These are phyloP conservation scores for Cepphus grylle DNA, from an alignment of 2,113 vertebrate species.

Conservation along the genomic window DNA sequence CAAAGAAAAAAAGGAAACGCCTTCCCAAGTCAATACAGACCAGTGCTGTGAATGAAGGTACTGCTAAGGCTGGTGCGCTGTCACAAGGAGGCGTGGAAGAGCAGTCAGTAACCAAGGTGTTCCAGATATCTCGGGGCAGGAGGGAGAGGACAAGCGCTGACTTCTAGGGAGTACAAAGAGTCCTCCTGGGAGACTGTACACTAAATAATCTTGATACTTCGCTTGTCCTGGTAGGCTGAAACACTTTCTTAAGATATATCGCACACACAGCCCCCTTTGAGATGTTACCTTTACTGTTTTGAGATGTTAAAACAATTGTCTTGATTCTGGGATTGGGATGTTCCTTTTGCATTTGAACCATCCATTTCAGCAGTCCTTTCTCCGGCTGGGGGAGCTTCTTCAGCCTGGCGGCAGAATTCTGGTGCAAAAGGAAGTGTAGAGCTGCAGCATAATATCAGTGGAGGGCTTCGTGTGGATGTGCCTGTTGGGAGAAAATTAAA, in stretches of 20 bases:
- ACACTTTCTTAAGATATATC: background rate
- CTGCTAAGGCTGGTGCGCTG: background rate
- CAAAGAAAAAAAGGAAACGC: background rate
- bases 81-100: background rate
- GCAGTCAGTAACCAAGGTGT: background rate
- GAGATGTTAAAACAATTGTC: background rate
- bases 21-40: background rate
- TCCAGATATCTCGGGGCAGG: rapidly evolving
- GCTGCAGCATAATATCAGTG: background rate
- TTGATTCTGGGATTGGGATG: background rate
- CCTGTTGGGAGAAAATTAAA: background rate
- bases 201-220: background rate
- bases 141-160: background rate
- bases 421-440: background rate
- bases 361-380: background rate
- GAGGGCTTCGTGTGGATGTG: background rate
- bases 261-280: background rate
- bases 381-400: background rate
- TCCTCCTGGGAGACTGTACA: background rate
- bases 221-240: background rate
- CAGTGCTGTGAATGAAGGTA: background rate
- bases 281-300: background rate
- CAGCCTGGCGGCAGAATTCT: background rate
- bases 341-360: background rate
- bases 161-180: background rate